Conservation (phyloP, 23 tunicate genomes). For the Trididemnum miniatum region DNA sequence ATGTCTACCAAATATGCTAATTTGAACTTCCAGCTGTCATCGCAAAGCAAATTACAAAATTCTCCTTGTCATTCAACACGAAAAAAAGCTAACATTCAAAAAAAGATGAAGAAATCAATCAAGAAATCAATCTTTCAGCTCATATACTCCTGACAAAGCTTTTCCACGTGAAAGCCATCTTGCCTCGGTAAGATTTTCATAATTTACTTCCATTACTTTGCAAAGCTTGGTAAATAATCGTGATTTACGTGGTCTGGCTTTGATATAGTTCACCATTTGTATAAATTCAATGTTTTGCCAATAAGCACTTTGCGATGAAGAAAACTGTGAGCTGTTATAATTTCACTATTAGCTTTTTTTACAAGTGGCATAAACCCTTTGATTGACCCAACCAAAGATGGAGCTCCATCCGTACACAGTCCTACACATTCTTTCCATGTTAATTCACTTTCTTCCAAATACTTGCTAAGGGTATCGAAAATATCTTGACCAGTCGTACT, state of each 20-base stretch:
- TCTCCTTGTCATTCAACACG: slow-evolving; percentile 38
- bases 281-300: slow-evolving; percentile 37
- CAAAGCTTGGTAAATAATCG: slow-evolving; percentile 30
- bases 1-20: slow-evolving; percentile 49
- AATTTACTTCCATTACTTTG: slow-evolving; percentile 39
- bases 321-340: slow-evolving; percentile 35
- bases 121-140: slow-evolving; percentile 41
- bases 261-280: slow-evolving; percentile 40
- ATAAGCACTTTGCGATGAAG: slow-evolving; percentile 39
- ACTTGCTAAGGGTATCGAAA: too few species aligned
- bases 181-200: slow-evolving; percentile 53
- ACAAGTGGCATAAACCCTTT: too few species aligned
- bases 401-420: too few species aligned
- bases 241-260: slow-evolving; percentile 34
- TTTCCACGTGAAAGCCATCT: slow-evolving; percentile 50
- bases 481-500: too few species aligned
- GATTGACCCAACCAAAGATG: too few species aligned
- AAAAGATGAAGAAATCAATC: too few species aligned
- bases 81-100: slow-evolving; percentile 46
- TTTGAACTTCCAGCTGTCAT: slow-evolving; percentile 34
- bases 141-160: slow-evolving; percentile 46
- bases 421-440: too few species aligned
- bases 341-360: too few species aligned
- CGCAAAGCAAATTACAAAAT: slow-evolving; percentile 43
- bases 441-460: too few species aligned